Evolutionary conservation across 1,140 invertebrate species (phyloP), one percentile per base, ranked within the genome.

Genomic region (Trissolcus basalis): DNA sequence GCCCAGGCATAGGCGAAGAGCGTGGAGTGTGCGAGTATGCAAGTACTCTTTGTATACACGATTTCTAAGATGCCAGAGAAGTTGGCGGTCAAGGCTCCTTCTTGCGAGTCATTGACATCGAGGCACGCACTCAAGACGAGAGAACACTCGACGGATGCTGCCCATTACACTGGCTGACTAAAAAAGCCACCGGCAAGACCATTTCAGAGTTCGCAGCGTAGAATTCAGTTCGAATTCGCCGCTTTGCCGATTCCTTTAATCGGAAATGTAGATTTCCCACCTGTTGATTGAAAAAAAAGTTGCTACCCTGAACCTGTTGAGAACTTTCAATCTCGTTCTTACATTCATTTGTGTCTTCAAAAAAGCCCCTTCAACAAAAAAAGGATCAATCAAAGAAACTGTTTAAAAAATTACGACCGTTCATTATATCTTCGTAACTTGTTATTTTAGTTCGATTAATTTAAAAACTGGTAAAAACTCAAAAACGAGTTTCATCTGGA

Each of bases 11-110:
- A 27, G 19, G 19, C 19, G 19, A 27, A 27, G 19, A 27, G 19
- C 19, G 19, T 27, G 36, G 19, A 36, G 44, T 49, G 16, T 48
- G 44, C n/a, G 32, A 53, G 56, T 77, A 58, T 59, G 58, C 58
- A 63, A 59, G 56, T 55, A 72, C 59, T 60, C 75, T 72, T 72
- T 76, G 68, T 80, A 69, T 80, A 77, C 68, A 50, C 70, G 71
- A 77, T 77, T 80, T 77, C 78, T 80, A 68, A 78, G 74, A 74
- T 77, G 78, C 64, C 73, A 74, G 77, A 59, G 77, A 70, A 79
- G 69, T 79, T 79, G 61, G 78, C 74, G 78, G 78, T 80, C 78
- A 80, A 80, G 78, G 78, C 65, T 77, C 78, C 74, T 74, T 76
- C 65, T 73, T 74, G 72, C 74, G 67, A 80, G 78, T 80, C 78